phyloP scores from a whole-genome alignment of 2,797 vertebrate species.

The Champsocephalus gunnari region DNA sequence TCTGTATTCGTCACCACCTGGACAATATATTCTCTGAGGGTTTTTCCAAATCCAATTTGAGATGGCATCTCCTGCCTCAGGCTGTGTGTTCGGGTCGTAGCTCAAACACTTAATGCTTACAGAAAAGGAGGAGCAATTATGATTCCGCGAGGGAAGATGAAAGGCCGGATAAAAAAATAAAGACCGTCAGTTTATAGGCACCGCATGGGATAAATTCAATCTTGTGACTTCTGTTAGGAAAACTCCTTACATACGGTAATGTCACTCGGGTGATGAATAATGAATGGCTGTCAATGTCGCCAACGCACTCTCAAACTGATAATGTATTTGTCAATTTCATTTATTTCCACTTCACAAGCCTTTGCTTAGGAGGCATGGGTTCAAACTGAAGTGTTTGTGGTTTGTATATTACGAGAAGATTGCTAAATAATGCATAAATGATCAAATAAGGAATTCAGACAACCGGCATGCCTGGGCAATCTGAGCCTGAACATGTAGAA shows the following conservation, averaged over 20 bases:
- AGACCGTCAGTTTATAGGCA: constrained; percentile 42
- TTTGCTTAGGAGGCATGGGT: neutral
- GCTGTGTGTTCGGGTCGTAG: constrained; percentile 35
- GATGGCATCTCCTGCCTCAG: constrained; percentile 37
- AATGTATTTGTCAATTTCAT: neutral
- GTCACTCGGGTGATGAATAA: constrained; percentile 44
- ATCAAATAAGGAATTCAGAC: constrained; percentile 26
- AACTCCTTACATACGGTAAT: constrained; percentile 19
- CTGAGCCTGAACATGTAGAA: constrained; percentile 21
- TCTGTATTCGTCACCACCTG: constrained; percentile 50
- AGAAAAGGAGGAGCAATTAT: constrained; percentile 53
- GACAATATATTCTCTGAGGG: constrained; percentile 41
- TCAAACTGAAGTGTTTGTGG: constrained; percentile 12
- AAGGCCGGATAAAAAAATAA: constrained; percentile 52
- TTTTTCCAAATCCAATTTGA: constrained; percentile 55
- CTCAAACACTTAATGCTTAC: constrained; percentile 28
- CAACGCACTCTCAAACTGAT: neutral
- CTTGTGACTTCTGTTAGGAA: constrained; percentile 34
- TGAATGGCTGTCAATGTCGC: constrained; percentile 27
- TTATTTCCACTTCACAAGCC: neutral
- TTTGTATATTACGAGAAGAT: constrained; percentile 13
- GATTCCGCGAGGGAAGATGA: constrained; percentile 54
- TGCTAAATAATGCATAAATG: constrained; percentile 4
- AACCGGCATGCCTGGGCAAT: neutral
- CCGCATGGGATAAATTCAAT: constrained; percentile 48